Base-by-base conservation (phyloP, 1,140 invertebrate species). In the Popillia japonica region DNA sequence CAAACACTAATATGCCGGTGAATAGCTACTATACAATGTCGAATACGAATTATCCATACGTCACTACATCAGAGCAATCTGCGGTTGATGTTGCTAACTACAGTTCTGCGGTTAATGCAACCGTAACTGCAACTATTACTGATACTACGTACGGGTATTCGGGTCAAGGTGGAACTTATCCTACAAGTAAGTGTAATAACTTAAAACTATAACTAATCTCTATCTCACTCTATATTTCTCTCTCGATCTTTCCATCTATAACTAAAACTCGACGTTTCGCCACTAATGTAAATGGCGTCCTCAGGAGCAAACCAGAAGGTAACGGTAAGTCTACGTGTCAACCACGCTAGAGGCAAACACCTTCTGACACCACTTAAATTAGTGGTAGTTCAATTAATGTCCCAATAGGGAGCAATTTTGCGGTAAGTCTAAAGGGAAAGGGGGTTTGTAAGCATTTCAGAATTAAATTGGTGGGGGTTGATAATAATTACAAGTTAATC, bases 61-160 rank as follows among this genome's bases (percentile, higher is more conserved):
- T 73, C 0, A 73, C 72, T 34, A 73, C 72, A 8, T 73, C 72
- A n/a, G 72, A 73, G 9, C 72, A 73, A 27, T 73, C 34, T 17
- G 11, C 72, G 3, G 20, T 40, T 40, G 72, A 42, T 42, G 27
- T 34, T 3, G 11, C 14, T 41, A 14, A 11, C n/a, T 73, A 73
- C 9, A 27, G 23, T 42, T n/a, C 6, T 73, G 40, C 4, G 9
- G 10, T 6, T 27, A 64, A 8, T 64, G 22, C 61, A 10, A 64
- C 61, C 27, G 61, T 22, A 11, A 64, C 17, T 7, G 3, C 17
- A 64, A 23, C 61, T 27, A 20, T 27, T 27, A 20, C 23, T 22
- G 61, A 64, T 17, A 73, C 8, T 11, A 73, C 40, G 7, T 40
- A 42, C 20, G 11, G 9, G 9, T 40, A 40, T 73, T 4, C 10